Conservation (phyloP, 35 echinoderm and acorn worm species). For the Anneissia japonica region DNA sequence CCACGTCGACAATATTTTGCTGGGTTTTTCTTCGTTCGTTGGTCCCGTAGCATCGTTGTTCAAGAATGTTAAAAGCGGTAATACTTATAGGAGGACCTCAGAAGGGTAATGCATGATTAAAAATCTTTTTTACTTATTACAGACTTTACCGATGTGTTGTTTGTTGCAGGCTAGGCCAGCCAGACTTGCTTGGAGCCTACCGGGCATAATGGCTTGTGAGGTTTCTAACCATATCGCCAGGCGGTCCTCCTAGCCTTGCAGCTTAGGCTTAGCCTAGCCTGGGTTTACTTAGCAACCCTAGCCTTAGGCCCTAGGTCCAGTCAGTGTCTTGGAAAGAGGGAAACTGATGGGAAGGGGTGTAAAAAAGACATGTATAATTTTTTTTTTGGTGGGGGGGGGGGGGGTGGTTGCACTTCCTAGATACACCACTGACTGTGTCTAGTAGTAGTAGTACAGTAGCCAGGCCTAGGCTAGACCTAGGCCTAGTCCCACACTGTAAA, state of each 20-base stretch:
- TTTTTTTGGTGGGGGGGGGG: no score
- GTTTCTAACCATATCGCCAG: not conserved
- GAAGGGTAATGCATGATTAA: conserved; percentile 55
- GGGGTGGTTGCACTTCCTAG: no score
- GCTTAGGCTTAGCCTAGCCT: not conserved
- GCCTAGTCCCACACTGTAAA: no score
- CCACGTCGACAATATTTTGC: not conserved
- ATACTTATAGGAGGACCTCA: conserved; percentile 92
- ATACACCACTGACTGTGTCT: no score
- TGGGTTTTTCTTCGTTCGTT: not conserved
- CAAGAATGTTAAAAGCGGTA: conserved; percentile 47
- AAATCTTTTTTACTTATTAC: not conserved
- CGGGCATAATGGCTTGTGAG: not conserved
- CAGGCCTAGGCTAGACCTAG: no score
- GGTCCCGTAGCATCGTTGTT: not conserved
- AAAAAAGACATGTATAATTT: no score
- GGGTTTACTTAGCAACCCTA: not conserved
- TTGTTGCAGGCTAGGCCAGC: not conserved
- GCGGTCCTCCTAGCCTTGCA: not conserved
- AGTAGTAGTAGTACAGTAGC: no score
- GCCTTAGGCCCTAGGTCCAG: no score
- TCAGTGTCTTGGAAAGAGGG: no score
- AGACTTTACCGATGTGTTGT: not conserved
- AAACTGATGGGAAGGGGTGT: no score
- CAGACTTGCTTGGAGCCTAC: not conserved